Evolutionary conservation across 2,888 invertebrate species (phyloP).

Genomic region (Margaritifera margaritifera): DNA sequence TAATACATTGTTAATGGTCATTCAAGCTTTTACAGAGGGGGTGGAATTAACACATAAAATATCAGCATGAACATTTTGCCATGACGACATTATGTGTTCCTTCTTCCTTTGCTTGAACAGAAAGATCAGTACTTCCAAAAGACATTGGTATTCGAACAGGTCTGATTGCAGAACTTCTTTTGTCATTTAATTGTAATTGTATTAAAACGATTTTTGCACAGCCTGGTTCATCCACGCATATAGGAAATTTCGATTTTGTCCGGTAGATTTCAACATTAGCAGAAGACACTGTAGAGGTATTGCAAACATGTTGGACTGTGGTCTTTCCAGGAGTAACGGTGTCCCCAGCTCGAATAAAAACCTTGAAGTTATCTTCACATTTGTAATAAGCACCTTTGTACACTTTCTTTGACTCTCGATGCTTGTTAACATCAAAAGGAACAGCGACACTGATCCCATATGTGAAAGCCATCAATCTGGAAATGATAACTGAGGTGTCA

Average conservation of each 20-base stretch:
- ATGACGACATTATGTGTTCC: too few species aligned
- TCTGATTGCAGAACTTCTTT: too few species aligned
- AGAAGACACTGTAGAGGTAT: background rate
- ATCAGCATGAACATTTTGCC: too few species aligned
- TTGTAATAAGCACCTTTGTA: conserved; percentile 1
- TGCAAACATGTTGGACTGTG: conserved; percentile 4
- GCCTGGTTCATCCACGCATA: conserved; percentile 18
- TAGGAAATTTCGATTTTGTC: conserved; percentile 13
- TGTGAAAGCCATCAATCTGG: conserved; percentile 27
- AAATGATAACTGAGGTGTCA: conserved; percentile 22
- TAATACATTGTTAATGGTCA: too few species aligned
- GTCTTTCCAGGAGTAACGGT: conserved; percentile 6
- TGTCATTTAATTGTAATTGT: too few species aligned
- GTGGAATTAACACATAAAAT: too few species aligned
- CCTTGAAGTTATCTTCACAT: conserved; percentile 12
- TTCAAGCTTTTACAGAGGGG: too few species aligned
- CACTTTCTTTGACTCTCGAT: background rate
- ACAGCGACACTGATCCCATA: conserved; percentile 22
- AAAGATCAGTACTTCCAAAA: too few species aligned
- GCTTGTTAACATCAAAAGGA: background rate
- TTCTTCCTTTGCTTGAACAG: too few species aligned
- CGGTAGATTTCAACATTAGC: conserved; percentile 25
- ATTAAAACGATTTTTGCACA: conserved; percentile 12
- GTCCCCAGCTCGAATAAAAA: conserved; percentile 6
- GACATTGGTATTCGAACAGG: too few species aligned